These are phyloP conservation scores for Asteroscopus sphinx DNA, from an alignment of 2,888 invertebrate species.

Conservation along the genomic window DNA sequence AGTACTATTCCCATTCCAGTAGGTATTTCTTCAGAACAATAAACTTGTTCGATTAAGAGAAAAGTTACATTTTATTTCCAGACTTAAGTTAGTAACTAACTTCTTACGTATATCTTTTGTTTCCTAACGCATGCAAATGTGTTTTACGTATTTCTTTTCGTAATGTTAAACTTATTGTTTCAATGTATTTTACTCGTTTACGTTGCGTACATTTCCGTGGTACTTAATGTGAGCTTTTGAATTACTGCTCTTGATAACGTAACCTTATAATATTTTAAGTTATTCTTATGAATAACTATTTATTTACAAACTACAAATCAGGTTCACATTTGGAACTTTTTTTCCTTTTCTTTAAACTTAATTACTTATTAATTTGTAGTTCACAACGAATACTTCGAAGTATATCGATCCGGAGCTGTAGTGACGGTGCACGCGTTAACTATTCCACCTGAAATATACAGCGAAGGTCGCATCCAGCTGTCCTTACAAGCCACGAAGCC, in stretches of 20 bases:
- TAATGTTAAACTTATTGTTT: background rate
- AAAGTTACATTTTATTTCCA: no score
- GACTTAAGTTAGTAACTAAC: background rate
- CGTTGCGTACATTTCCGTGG: background rate
- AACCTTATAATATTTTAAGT: background rate
- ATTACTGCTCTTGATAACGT: background rate
- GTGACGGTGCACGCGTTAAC: conserved; percentile 57
- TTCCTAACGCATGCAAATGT: background rate
- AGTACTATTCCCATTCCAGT: no score
- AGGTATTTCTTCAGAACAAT: no score
- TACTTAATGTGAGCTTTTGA: background rate
- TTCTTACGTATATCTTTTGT: background rate
- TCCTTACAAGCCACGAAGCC: conserved; percentile 70
- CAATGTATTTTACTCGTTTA: background rate
- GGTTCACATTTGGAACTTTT: background rate
- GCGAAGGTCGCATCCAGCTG: conserved; percentile 64
- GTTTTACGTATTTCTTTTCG: background rate
- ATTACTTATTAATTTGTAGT: conserved; percentile 64
- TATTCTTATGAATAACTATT: no score
- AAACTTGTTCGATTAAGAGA: no score
- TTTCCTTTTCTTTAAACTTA: no score
- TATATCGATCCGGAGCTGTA: conserved; percentile 47
- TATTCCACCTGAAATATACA: conserved; percentile 69
- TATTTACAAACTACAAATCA: background rate
- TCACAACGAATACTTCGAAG: conserved; percentile 59